phyloP scores from a whole-genome alignment of 2,888 invertebrate species.

The Drosophila siamana region DNA sequence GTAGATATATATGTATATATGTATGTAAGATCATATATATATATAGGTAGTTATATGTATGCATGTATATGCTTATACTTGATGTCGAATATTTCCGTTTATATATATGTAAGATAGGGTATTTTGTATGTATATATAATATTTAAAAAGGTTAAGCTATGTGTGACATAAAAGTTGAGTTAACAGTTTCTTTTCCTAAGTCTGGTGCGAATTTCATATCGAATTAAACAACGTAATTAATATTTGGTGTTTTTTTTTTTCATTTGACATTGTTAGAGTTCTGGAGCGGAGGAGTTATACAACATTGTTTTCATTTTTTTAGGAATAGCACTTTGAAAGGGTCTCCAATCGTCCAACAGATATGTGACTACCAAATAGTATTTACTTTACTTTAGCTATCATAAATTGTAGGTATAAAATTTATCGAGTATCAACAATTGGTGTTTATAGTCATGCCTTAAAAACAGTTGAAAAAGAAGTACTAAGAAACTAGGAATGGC shows the following conservation, averaged over 20 bases:
- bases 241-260: constrained; percentile 45
- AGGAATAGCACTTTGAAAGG: constrained; percentile 5
- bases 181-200: constrained; percentile 47
- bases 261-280: constrained; percentile 20
- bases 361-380: constrained; percentile 76
- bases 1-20: constrained; percentile 46
- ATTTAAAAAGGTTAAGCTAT: constrained; percentile 48
- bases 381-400: constrained; percentile 29
- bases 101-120: constrained; percentile 27
- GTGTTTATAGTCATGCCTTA: constrained; percentile 45
- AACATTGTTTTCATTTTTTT: constrained; percentile 12
- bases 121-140: constrained; percentile 37
- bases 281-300: constrained; percentile 15
- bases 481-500: constrained; percentile 64
- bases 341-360: constrained; percentile 66
- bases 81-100: constrained; percentile 42
- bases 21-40: constrained; percentile 29
- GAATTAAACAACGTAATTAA: constrained; percentile 42
- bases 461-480: constrained; percentile 57
- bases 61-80: constrained; percentile 30
- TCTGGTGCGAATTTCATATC: constrained; percentile 48
- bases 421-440: constrained; percentile 72
- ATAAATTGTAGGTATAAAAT: constrained; percentile 54
- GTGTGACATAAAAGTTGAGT: constrained; percentile 55
- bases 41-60: constrained; percentile 23